Conservation (phyloP, 2,797 vertebrate species). For the Myioborus melanocephalus region DNA sequence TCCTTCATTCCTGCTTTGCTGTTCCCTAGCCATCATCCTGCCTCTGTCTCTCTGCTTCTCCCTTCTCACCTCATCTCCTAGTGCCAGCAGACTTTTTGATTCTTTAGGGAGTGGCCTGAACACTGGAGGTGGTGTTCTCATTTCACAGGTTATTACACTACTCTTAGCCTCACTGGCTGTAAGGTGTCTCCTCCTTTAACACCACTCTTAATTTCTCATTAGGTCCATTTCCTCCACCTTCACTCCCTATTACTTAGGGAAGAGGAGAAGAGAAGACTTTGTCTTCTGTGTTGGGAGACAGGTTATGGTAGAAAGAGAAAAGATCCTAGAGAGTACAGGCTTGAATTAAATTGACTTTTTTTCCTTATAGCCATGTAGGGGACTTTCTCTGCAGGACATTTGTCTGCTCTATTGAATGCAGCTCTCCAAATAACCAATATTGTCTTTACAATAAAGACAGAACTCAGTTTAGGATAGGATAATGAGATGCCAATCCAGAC, state of each 20-base stretch:
- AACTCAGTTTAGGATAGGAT: not conserved
- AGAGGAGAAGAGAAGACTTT: not conserved
- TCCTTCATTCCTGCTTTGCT: not conserved
- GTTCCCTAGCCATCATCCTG: not conserved
- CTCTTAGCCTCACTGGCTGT: not conserved
- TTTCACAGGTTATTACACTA: not conserved
- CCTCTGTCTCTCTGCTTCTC: not conserved
- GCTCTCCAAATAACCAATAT: not conserved
- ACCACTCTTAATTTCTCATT: accelerated
- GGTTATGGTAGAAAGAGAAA: not conserved
- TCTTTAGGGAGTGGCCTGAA: not conserved
- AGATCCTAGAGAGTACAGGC: not conserved
- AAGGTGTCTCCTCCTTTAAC: not conserved
- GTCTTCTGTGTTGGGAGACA: not conserved
- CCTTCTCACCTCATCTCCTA: not conserved
- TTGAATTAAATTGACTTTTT: not conserved
- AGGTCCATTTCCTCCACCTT: not conserved
- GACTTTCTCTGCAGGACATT: not conserved
- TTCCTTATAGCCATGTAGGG: not conserved
- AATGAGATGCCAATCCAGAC: not conserved
- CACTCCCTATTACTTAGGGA: not conserved
- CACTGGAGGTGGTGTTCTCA: not conserved
- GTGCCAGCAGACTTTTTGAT: not conserved
- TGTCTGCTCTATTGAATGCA: not conserved
- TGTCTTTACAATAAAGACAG: not conserved